These are phyloP conservation scores for Noctua janthina DNA, from an alignment of 2,888 invertebrate species.

Conservation along the genomic window DNA sequence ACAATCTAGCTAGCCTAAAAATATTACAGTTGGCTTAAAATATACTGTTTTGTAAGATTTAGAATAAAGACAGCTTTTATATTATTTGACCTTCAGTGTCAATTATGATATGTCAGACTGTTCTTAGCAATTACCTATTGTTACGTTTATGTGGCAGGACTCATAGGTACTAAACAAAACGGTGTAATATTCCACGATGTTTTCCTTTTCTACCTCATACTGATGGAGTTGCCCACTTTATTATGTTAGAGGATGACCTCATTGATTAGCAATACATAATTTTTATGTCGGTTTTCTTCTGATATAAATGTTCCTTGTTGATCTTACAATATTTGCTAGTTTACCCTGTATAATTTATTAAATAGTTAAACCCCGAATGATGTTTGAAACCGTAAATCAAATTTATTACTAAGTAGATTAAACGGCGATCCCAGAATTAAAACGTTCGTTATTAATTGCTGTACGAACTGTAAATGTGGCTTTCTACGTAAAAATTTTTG, in stretches of 20 bases:
- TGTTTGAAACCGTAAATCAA: conserved; percentile 39
- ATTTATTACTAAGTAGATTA: conserved; percentile 51
- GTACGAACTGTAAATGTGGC: not conserved
- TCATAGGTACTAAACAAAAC: conserved; percentile 11
- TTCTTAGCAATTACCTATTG: conserved; percentile 72
- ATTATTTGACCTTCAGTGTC: conserved; percentile 26
- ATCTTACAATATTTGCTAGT: conserved; percentile 8
- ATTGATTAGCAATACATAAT: conserved; percentile 18
- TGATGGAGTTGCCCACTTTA: conserved; percentile 16
- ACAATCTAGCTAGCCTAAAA: conserved; percentile 1
- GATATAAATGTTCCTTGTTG: conserved; percentile 1
- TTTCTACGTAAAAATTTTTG: conserved; percentile 8
- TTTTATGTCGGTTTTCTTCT: not conserved
- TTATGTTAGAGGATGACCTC: conserved; percentile 37
- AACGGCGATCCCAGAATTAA: conserved; percentile 36
- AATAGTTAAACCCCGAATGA: conserved; percentile 5
- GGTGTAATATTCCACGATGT: conserved; percentile 57
- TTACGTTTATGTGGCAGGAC: conserved; percentile 49
- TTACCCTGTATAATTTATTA: not conserved
- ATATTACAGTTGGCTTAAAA: not conserved
- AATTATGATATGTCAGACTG: conserved; percentile 66
- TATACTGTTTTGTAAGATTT: not conserved
- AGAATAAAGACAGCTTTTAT: not conserved
- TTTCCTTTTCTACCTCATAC: conserved; percentile 32
- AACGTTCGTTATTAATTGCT: conserved; percentile 36